Percentiles rank a stretch among this genome's conserved stretches.
Conservation (phyloP, 2,113 vertebrate species). For the Gymnogyps californianus region DNA sequence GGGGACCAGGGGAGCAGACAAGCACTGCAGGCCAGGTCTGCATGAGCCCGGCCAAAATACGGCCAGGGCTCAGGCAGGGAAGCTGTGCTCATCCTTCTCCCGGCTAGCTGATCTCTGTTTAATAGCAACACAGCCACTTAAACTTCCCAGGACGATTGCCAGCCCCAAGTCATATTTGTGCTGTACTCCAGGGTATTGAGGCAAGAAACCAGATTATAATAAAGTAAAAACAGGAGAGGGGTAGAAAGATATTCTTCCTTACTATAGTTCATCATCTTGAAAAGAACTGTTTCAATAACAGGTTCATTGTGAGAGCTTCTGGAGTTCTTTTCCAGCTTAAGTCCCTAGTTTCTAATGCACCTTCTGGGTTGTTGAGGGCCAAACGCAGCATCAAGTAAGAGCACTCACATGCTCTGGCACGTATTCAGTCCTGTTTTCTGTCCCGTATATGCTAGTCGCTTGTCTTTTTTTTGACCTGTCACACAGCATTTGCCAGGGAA, state of each 20-base stretch:
- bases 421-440: neutral
- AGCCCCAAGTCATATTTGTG: neutral
- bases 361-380: neutral
- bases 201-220: neutral
- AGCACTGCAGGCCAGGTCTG: conserved; percentile 45
- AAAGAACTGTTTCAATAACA: neutral
- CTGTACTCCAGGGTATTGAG: neutral
- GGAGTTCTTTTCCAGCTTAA: neutral
- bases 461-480: neutral
- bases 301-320: neutral
- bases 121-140: neutral
- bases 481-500: neutral
- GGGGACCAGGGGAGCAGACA: neutral
- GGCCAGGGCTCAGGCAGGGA: conserved; percentile 29
- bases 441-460: neutral
- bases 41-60: conserved; percentile 39
- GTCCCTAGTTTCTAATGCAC: neutral
- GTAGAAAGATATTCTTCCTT: neutral
- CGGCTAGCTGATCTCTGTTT: neutral
- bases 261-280: neutral
- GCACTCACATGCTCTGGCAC: no score
- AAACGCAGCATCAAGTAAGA: neutral
- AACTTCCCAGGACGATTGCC: neutral
- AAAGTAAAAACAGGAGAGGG: neutral
- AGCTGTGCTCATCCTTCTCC: neutral